phyloP scores from a whole-genome alignment of 2,888 invertebrate species.

The Melanophora roralis region DNA sequence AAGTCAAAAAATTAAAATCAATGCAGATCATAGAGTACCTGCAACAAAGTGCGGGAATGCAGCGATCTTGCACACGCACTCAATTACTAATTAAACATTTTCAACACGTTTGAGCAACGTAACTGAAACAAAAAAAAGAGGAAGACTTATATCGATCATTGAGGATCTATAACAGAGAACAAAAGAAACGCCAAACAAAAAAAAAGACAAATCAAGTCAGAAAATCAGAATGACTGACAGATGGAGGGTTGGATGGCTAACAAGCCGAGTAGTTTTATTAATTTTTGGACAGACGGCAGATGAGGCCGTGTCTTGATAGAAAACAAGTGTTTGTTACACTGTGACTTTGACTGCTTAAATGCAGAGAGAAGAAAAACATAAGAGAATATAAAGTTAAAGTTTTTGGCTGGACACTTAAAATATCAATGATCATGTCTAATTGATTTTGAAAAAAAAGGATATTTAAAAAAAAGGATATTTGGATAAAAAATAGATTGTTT shows the following conservation, averaged over 20 bases:
- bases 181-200: constrained; percentile 18
- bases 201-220: constrained; percentile 21
- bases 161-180: constrained; percentile 39
- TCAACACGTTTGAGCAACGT: constrained; percentile 55
- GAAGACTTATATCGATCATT: constrained; percentile 60
- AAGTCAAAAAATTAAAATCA: too few species aligned
- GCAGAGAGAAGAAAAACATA: not conserved
- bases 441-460: constrained; percentile 47
- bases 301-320: constrained; percentile 30
- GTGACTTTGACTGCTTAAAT: constrained; percentile 42
- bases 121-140: constrained; percentile 33
- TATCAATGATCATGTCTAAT: constrained; percentile 62
- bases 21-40: constrained; percentile 1
- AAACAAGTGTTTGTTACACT: constrained; percentile 54
- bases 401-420: constrained; percentile 48
- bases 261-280: not conserved
- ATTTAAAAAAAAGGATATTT: constrained; percentile 14
- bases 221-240: constrained; percentile 16
- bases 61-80: constrained; percentile 33
- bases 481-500: constrained; percentile 4
- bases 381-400: not conserved
- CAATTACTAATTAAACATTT: constrained; percentile 60
- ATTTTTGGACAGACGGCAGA: constrained; percentile 7
- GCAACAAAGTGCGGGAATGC: constrained; percentile 22
- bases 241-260: constrained; percentile 15